Conservation (phyloP, 2,797 vertebrate species). For the Sebastes glaucus region DNA sequence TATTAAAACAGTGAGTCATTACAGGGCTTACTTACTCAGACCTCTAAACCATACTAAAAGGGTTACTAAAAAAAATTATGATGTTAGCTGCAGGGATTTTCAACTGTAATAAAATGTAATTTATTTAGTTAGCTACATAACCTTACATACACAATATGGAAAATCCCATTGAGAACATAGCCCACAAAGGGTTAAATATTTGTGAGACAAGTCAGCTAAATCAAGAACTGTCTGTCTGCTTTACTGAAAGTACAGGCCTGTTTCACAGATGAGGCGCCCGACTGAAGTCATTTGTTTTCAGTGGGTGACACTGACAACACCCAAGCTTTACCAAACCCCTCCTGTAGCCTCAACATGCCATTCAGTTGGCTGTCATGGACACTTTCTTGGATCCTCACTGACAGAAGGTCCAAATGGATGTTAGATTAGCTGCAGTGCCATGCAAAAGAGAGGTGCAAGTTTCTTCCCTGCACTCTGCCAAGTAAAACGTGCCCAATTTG, state of each 20-base stretch:
- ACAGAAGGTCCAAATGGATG: constrained; percentile 35
- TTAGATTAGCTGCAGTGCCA: constrained; percentile 2
- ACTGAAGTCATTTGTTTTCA: constrained; percentile 63
- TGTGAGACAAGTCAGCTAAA: constrained; percentile 14
- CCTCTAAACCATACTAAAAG: constrained; percentile 12
- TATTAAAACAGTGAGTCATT: constrained; percentile 60
- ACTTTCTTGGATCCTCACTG: constrained; percentile 29
- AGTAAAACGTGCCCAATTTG: constrained; percentile 25
- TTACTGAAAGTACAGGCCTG: constrained; percentile 2
- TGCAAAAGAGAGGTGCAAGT: constrained; percentile 9
- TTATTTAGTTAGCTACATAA: constrained; percentile 20
- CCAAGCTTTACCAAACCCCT: constrained; percentile 18
- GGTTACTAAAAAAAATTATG: not conserved
- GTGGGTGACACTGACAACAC: constrained; percentile 36
- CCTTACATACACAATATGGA: not conserved
- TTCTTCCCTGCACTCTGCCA: constrained; percentile 33
- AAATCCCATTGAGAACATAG: not conserved
- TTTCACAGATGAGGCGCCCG: constrained; percentile 27
- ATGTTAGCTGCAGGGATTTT: not conserved
- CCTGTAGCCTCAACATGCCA: constrained; percentile 38
- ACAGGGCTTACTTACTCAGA: constrained; percentile 1
- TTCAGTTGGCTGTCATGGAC: constrained; percentile 27
- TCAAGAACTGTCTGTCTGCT: not conserved
- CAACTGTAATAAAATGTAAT: not conserved
- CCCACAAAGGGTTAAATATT: not conserved